phyloP scores from a whole-genome alignment of 2,888 invertebrate genomes.

The Tineola bisselliella region DNA sequence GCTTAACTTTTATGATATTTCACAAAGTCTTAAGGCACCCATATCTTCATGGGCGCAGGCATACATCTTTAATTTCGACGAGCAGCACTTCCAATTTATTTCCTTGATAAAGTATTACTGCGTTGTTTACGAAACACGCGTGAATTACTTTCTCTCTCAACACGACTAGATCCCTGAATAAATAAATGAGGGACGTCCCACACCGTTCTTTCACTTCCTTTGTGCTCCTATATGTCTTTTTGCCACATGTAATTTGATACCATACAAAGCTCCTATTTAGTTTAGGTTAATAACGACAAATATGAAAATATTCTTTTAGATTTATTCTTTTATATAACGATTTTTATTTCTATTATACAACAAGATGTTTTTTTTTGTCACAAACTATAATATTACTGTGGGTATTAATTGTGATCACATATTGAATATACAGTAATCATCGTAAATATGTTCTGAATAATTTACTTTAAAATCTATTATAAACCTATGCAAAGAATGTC shows the following conservation, averaged over 20 bases:
- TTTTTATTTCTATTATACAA: not conserved
- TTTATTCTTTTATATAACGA: not conserved
- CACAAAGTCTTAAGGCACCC: not conserved
- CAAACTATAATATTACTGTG: not conserved
- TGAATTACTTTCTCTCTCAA: slow-evolving; percentile 50
- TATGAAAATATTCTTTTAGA: not conserved
- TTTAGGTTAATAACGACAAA: slow-evolving; percentile 3
- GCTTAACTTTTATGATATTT: not conserved
- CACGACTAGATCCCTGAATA: slow-evolving; percentile 48
- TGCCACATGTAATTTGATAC: slow-evolving; percentile 1
- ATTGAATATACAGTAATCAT: no score
- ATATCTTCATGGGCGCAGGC: not conserved
- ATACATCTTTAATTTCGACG: slow-evolving; percentile 23
- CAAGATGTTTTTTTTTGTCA: not conserved
- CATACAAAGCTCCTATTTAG: not conserved
- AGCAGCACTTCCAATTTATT: slow-evolving; percentile 23
- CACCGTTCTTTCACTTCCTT: slow-evolving; percentile 49
- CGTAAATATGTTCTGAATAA: no score
- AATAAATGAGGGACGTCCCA: slow-evolving; percentile 53
- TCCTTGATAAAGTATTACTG: slow-evolving; percentile 39
- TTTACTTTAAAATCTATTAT: no score
- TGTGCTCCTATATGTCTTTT: slow-evolving; percentile 30
- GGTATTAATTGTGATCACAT: no score
- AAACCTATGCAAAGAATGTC: no score
- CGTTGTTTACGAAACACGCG: slow-evolving; percentile 52